Base-by-base conservation (phyloP, 2,888 invertebrate species). In the Tiliacea citrago region DNA sequence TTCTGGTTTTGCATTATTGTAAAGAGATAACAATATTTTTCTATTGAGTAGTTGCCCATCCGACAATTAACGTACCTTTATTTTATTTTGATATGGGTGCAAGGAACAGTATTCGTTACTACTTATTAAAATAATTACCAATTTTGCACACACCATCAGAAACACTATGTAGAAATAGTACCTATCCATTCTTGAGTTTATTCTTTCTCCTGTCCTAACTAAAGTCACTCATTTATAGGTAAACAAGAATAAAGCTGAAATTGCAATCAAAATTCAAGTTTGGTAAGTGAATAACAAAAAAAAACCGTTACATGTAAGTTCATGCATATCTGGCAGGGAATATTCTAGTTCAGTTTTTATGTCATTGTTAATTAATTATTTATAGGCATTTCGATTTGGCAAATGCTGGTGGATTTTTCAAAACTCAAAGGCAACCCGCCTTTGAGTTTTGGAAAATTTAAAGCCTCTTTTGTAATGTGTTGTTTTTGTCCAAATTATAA, bases 201-300 rank as follows among this genome's bases (percentile, higher is more conserved):
- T 45, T 72, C 42, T 70, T 69, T 70, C 74, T 61, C 70, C 55
- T 68, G 66, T 73, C 68, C 73, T 87, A 84, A 86, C 82, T 49
- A 67, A 67, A 73, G 42, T 78, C 79, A 81, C 80, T 88, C 79
- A 78, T 90, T 95, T 95, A 90, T 95, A 95, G 95, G 95, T 94
- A 95, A 95, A 95, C 92, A 89, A 86, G 94, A 95, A 75, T 95
- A 95, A 88, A 90, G 91, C 91, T 82, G 91, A 88, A 81, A 82
- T 86, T 82, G 75, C 84, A 88, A 86, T 86, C 88, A 90, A 87
- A 87, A 84, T 82, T 83, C 81, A 69, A 79, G 84, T 82, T 85
- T 86, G 91, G 92, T 93, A 91, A 91, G 94, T 93, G 72, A 58
- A 67, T 62, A 42, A 75, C 5, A 39, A 79, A 76, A 63, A 68